Evolutionary conservation across 2,113 vertebrate species (phyloP).

Genomic region (Dunckerocampus dactyliophorus): DNA sequence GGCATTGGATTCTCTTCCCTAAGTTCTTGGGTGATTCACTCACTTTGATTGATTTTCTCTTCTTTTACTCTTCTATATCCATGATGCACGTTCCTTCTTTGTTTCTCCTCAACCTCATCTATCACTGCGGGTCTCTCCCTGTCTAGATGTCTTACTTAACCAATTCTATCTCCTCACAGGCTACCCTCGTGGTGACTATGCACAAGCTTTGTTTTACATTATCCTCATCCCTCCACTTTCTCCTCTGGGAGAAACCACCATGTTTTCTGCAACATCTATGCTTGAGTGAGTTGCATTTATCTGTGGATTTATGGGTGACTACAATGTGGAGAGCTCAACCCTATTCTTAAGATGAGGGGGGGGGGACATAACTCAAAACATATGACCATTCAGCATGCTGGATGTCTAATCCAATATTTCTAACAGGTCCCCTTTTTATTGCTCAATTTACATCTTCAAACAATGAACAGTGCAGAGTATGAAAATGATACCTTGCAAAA

Average conservation of each 20-base stretch:
- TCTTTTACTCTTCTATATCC: slow-evolving; percentile 41
- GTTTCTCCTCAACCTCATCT: slow-evolving; percentile 51
- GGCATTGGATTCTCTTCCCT: slow-evolving; percentile 51
- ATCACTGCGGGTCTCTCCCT: slow-evolving; percentile 51
- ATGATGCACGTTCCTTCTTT: no score
- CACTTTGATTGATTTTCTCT: slow-evolving; percentile 56
- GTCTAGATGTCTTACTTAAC: slow-evolving; percentile 43
- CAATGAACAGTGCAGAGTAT: slow-evolving; percentile 43
- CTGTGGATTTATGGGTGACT: slow-evolving; percentile 41
- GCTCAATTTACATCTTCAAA: slow-evolving; percentile 52
- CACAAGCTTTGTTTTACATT: slow-evolving; percentile 36
- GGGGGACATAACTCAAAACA: slow-evolving; percentile 46
- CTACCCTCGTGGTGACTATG: slow-evolving; percentile 13
- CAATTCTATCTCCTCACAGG: slow-evolving; percentile 43
- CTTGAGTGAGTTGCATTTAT: slow-evolving; percentile 44
- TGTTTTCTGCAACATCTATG: slow-evolving; percentile 39
- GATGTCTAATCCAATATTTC: slow-evolving; percentile 56
- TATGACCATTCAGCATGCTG: slow-evolving; percentile 34
- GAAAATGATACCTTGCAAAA: slow-evolving; percentile 37
- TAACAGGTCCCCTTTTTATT: slow-evolving; percentile 48
- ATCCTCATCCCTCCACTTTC: slow-evolving; percentile 4
- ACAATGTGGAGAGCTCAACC: slow-evolving; percentile 25
- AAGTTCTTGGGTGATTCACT: slow-evolving; percentile 52
- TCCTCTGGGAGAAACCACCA: slow-evolving; percentile 29
- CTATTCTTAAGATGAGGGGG: slow-evolving; percentile 20